Evolutionary conservation across 2,113 vertebrate species (phyloP).

Genomic region (Platysteira castanea): DNA sequence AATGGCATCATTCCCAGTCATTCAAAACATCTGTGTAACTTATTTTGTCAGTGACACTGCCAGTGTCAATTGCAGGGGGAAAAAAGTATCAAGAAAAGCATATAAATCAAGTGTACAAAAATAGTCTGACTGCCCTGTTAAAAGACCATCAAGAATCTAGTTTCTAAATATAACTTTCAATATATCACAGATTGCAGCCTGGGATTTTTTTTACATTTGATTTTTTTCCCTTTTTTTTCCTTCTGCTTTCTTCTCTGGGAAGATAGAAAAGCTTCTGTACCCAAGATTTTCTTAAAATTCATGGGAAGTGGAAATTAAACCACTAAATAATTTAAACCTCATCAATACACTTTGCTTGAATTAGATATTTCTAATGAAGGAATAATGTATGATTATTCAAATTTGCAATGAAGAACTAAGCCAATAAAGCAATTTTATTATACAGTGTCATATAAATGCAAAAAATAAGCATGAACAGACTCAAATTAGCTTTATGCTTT

Average conservation of each 20-base stretch:
- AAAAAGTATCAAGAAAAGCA: not conserved
- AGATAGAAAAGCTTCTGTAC: not conserved
- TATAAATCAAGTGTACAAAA: not conserved
- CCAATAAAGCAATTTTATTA: not conserved
- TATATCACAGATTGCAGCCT: not conserved
- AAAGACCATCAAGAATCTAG: not conserved
- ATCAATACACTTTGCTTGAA: not conserved
- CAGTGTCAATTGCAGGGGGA: not conserved
- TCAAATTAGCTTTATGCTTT: not conserved
- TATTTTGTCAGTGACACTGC: not conserved
- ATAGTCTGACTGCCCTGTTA: not conserved
- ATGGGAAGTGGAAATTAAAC: not conserved
- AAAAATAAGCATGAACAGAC: not conserved
- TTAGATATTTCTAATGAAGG: not conserved
- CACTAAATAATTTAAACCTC: conserved; percentile 3
- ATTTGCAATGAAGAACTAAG: not conserved
- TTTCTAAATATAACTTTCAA: not conserved
- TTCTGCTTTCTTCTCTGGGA: not conserved
- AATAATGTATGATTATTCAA: not conserved
- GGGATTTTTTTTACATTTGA: not conserved
- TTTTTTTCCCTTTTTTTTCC: not conserved
- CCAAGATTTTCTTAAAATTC: not conserved
- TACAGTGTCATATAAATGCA: not conserved
- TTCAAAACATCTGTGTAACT: not conserved
- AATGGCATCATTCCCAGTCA: not conserved